These are phyloP conservation scores for Caiman crocodilus DNA, from an alignment of 2,797 vertebrate genomes.

Conservation along the genomic window DNA sequence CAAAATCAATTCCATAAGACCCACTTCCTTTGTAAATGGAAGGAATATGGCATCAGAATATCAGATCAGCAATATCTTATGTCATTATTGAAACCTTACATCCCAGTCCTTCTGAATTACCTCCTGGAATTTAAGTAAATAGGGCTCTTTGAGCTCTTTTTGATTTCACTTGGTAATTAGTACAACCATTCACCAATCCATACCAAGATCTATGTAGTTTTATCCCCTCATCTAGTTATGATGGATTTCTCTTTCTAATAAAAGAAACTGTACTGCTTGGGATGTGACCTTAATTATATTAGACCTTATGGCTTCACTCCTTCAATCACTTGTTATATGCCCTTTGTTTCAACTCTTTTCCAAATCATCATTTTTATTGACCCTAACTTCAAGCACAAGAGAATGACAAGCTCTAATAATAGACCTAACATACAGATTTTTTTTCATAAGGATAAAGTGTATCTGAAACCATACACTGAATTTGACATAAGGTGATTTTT, in stretches of 20 bases:
- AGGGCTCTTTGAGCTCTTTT: too few relatives aligned
- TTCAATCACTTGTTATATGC: too few relatives aligned
- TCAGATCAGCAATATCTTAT: background rate
- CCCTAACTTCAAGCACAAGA: background rate
- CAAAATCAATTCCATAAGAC: background rate
- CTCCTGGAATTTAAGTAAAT: too few relatives aligned
- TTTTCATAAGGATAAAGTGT: background rate
- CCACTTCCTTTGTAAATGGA: background rate
- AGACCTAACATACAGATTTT: accelerated
- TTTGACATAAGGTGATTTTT: constrained; percentile 39
- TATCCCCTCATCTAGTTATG: too few relatives aligned
- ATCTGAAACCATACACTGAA: constrained; percentile 40
- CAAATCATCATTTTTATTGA: background rate
- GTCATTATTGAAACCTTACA: background rate
- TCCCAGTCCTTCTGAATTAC: background rate
- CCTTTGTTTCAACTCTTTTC: too few relatives aligned
- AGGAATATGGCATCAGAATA: background rate
- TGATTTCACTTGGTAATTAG: too few relatives aligned
- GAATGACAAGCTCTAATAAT: background rate
- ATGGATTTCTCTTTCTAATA: too few relatives aligned
- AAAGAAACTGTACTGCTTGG: too few relatives aligned
- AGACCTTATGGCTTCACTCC: too few relatives aligned
- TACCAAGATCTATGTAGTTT: too few relatives aligned
- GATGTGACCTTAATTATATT: too few relatives aligned
- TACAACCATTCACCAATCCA: too few relatives aligned